These are phyloP conservation scores for Muricea muricata DNA, from an alignment of 92 coral and sea anemone species.

Conservation along the genomic window DNA sequence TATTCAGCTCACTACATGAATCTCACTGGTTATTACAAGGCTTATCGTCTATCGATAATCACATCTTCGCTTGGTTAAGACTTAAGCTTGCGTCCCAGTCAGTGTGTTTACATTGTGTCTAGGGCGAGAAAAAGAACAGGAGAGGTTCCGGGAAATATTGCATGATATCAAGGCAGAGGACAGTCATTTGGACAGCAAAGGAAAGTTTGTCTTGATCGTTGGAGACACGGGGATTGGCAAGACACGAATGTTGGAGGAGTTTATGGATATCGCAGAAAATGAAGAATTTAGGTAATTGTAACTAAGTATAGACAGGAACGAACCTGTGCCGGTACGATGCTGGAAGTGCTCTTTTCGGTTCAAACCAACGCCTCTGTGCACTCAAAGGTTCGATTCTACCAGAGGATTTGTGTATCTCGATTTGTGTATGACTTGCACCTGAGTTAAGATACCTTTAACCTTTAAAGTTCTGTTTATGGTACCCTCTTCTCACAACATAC, in stretches of 20 bases:
- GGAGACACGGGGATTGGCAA: constrained; percentile 98
- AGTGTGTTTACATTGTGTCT: not conserved
- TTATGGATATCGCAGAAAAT: constrained; percentile 95
- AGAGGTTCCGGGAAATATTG: constrained; percentile 72
- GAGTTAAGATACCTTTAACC: no score
- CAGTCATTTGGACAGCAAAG: constrained; percentile 61
- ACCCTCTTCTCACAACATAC: no score
- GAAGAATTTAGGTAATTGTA: constrained; percentile 83
- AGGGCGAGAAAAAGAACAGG: constrained; percentile 80
- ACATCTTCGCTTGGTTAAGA: no score
- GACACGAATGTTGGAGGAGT: constrained; percentile 85
- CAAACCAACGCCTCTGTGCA: no score
- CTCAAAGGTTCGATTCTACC: no score
- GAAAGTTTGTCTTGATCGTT: constrained; percentile 77
- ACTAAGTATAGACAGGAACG: not conserved
- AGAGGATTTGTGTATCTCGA: no score
- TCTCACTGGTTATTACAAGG: no score
- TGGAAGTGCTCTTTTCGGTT: no score
- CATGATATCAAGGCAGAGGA: constrained; percentile 83
- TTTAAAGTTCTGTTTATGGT: no score
- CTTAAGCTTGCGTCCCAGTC: not conserved
- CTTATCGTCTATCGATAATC: no score
- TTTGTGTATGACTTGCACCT: no score
- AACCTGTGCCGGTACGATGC: not conserved
- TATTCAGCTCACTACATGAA: no score